Base-by-base conservation (phyloP, 1,140 invertebrate genomes). In the Portunus trituberculatus region DNA sequence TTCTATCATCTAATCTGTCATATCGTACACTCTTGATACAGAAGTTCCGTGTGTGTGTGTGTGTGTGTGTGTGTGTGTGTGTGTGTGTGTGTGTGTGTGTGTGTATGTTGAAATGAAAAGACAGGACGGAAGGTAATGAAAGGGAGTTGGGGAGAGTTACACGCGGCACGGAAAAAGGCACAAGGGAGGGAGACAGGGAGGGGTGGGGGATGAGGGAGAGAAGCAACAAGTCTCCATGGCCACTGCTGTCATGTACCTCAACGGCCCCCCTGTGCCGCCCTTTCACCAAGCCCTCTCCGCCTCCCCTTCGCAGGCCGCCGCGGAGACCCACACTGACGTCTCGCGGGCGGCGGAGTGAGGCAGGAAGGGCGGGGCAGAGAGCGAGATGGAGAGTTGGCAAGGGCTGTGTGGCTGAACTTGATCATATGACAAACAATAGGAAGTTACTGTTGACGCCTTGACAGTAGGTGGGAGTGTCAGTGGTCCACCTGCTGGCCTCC, bases 11-110 rank as follows among this genome's bases (percentile, higher is more conserved):
- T 39, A 39, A 39, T 39, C 39, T 39, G 39, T 6, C 39, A 39
- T 39, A 39, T 39, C 39, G 39, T 59, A 59, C 52, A 59, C 52
- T 91, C 52, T 29, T 32, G 10, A 6, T 90, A 39, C 46, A 31
- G 12, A n/a, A 84, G 45, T 25, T 82, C 20, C 20, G 6, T 92
- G n/a, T 82, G 14, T 92, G n/a, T 82, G 14, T 92, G 48, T 92
- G 48, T 92, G 48, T 92, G 59, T 76, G 48, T 92, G n/a, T 82
- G 14, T 92, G 48, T 92, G 48, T 92, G 48, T 92, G 59, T 76
- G 48, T 92, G 32, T 83, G 28, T 92, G 67, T 83, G 52, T 83
- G 31, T 45, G 28, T 92, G 52, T 92, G 67, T 92, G 28, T 92
- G 32, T 83, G 52, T 82, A 20, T 84, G 20, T 82, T 28, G 67